These are phyloP conservation scores for Albula glossodonta DNA, from an alignment of 2,113 vertebrate genomes.

Conservation along the genomic window DNA sequence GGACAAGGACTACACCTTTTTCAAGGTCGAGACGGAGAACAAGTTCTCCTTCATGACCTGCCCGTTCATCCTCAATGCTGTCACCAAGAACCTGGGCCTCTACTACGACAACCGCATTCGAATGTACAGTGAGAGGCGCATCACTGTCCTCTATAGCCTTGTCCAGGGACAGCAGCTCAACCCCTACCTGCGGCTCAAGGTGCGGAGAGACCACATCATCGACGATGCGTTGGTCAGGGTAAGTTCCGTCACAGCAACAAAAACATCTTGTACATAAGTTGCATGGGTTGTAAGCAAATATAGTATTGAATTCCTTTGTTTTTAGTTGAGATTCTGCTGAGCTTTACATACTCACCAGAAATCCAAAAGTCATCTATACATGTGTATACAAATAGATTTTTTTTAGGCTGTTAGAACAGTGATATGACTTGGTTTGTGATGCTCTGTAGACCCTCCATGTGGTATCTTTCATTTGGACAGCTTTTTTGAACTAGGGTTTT, in stretches of 20 bases:
- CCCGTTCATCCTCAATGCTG: slow-evolving; percentile 92
- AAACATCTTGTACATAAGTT: no score
- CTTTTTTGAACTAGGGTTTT: neutral
- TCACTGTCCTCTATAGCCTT: slow-evolving; percentile 95
- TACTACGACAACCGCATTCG: slow-evolving; percentile 98
- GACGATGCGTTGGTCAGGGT: slow-evolving; percentile 96
- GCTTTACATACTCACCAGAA: no score
- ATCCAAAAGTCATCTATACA: no score
- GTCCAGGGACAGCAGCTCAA: slow-evolving; percentile 94
- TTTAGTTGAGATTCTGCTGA: no score
- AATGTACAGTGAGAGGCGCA: slow-evolving; percentile 97
- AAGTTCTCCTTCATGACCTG: slow-evolving; percentile 99
- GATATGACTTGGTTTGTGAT: neutral
- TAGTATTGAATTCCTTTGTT: no score
- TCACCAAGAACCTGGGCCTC: slow-evolving; percentile 95
- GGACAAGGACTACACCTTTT: slow-evolving; percentile 99
- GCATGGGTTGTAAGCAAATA: no score
- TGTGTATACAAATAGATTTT: no score
- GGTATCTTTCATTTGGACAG: neutral
- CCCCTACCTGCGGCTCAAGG: slow-evolving; percentile 92
- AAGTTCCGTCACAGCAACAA: slow-evolving; percentile 57
- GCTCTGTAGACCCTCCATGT: neutral
- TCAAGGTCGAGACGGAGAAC: slow-evolving; percentile 96
- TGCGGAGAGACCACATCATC: slow-evolving; percentile 95
- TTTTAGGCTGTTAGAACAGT: no score